Conservation (phyloP, 1,140 invertebrate genomes). For the Monochamus saltuarius region DNA sequence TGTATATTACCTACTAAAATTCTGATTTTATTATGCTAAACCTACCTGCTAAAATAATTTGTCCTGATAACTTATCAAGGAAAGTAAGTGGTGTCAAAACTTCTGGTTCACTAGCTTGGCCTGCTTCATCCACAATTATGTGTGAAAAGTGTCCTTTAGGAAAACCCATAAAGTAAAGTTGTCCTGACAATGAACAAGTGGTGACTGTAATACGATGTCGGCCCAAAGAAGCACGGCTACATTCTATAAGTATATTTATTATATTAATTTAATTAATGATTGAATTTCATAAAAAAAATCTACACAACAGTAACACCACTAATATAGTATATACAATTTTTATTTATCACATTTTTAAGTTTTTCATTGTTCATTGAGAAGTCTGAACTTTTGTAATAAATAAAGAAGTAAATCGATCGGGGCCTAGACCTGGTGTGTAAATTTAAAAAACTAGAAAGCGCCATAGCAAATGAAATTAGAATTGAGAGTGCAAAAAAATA, state of each 20-base stretch:
- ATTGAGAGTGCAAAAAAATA: too few relatives aligned
- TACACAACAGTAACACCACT: too few relatives aligned
- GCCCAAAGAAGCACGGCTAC: slow-evolving; percentile 59
- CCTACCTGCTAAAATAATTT: slow-evolving; percentile 48
- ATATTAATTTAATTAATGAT: too few relatives aligned
- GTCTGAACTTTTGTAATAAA: neutral
- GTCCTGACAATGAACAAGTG: slow-evolving; percentile 76
- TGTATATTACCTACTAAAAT: too few relatives aligned
- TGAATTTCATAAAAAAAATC: too few relatives aligned
- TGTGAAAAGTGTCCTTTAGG: slow-evolving; percentile 69
- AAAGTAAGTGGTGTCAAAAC: slow-evolving; percentile 66
- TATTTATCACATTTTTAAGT: too few relatives aligned
- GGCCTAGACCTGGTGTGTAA: too few relatives aligned
- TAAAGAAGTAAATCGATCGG: too few relatives aligned
- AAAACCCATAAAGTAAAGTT: slow-evolving; percentile 60
- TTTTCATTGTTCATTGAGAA: neutral
- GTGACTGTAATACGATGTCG: slow-evolving; percentile 77
- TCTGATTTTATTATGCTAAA: too few relatives aligned
- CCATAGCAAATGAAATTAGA: too few relatives aligned
- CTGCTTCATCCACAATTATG: slow-evolving; percentile 86
- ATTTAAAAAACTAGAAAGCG: too few relatives aligned
- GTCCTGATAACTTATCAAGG: slow-evolving; percentile 47
- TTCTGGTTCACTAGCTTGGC: slow-evolving; percentile 80
- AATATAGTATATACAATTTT: too few relatives aligned
- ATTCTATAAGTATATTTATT: slow-evolving; percentile 21